These are phyloP conservation scores for Proteles cristata DNA, from an alignment of 2,113 vertebrate genomes.

Conservation along the genomic window DNA sequence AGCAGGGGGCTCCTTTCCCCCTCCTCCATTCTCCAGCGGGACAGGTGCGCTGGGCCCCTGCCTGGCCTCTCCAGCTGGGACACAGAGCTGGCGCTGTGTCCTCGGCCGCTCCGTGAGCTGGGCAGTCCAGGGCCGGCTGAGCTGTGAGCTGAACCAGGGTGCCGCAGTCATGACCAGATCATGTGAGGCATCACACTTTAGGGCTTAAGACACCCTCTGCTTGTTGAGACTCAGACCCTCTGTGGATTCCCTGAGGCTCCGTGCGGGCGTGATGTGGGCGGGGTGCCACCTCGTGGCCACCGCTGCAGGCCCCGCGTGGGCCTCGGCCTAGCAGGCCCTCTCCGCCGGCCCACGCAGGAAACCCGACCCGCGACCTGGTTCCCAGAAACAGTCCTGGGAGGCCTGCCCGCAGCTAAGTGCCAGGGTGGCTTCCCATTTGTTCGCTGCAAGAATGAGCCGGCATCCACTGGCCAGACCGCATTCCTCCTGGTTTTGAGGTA, in stretches of 20 bases:
- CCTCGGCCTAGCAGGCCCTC: neutral
- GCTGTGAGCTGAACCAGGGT: neutral
- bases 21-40: neutral
- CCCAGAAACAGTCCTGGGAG: neutral
- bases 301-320: neutral
- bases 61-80: neutral
- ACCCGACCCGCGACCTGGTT: neutral
- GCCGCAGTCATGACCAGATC: slow-evolving; percentile 60
- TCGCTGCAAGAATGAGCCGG: neutral
- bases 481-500: neutral
- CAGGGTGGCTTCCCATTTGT: rapidly evolving
- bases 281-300: rapidly evolving
- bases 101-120: neutral
- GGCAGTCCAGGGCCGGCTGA: neutral
- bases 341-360: neutral
- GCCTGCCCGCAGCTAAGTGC: too few species aligned
- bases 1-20: slow-evolving; percentile 89
- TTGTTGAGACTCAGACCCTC: neutral
- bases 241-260: neutral
- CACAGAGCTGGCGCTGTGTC: neutral
- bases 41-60: neutral
- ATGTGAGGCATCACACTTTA: slow-evolving; percentile 77
- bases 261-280: rapidly evolving
- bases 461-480: neutral
- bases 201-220: slow-evolving; percentile 49